phyloP scores from a whole-genome alignment of 2,113 vertebrate genomes.

The Ovis aries region DNA sequence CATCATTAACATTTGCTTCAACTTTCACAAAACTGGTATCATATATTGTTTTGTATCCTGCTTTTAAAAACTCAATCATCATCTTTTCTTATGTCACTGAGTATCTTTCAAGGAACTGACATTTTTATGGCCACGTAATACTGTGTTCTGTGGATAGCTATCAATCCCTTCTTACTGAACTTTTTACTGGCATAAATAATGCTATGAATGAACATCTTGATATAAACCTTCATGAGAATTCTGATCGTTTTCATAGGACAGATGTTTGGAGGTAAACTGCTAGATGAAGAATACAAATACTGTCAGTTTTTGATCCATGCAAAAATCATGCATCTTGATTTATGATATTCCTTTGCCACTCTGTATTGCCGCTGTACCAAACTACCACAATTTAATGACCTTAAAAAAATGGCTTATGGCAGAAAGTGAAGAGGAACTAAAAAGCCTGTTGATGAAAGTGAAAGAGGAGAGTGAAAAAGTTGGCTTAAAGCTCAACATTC shows the following conservation, averaged over 20 bases:
- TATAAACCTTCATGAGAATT: background rate
- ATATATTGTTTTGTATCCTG: background rate
- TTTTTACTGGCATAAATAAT: background rate
- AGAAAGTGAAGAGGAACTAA: too few relatives aligned
- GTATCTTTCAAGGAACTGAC: background rate
- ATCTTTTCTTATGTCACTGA: background rate
- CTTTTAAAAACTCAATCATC: background rate
- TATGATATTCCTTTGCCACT: background rate
- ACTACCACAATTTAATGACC: background rate
- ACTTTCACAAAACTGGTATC: background rate
- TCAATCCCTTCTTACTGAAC: background rate
- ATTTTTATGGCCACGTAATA: background rate
- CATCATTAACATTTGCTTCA: constrained; percentile 18
- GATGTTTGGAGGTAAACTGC: background rate
- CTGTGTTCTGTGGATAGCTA: background rate
- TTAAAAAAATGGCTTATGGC: too few relatives aligned
- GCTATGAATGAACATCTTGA: background rate
- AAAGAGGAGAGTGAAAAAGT: too few relatives aligned
- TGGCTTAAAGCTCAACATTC: too few relatives aligned
- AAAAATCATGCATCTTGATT: background rate
- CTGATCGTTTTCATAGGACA: background rate
- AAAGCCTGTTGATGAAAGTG: too few relatives aligned
- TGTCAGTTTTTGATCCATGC: background rate
- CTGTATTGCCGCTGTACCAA: background rate
- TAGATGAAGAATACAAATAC: background rate